phyloP scores from a whole-genome alignment of 2,113 vertebrate species.

The Cnemophilus loriae region DNA sequence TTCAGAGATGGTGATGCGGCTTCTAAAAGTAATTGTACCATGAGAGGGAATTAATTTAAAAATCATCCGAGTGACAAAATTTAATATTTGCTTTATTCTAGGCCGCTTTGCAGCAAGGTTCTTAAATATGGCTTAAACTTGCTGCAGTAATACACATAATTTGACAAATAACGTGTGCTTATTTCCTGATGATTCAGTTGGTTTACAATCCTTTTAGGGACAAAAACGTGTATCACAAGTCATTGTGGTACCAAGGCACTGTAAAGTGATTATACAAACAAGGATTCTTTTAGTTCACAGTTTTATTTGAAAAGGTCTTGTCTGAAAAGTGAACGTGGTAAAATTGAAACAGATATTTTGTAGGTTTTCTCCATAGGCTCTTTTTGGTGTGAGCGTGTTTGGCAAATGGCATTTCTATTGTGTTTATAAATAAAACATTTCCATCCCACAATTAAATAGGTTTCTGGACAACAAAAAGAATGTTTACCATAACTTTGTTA shows the following conservation, averaged over 20 bases:
- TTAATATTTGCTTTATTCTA: constrained; percentile 3
- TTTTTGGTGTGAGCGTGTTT: background rate
- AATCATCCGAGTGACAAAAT: constrained; percentile 1
- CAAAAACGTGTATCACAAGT: background rate
- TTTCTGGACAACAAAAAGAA: background rate
- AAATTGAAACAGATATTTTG: background rate
- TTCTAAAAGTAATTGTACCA: background rate
- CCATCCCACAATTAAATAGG: background rate
- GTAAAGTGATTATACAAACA: background rate
- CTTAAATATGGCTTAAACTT: background rate
- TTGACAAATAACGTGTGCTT: background rate
- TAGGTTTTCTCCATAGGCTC: background rate
- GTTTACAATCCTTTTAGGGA: background rate
- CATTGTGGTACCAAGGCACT: background rate
- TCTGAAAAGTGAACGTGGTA: background rate
- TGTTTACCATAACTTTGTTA: background rate
- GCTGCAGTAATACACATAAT: background rate
- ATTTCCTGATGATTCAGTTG: background rate
- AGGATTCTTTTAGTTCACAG: background rate
- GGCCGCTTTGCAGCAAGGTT: background rate
- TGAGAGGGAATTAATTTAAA: background rate
- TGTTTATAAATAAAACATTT: background rate
- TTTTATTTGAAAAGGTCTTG: background rate
- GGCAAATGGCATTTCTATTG: background rate
- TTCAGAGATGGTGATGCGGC: background rate